Percentiles rank a stretch among this genome's conserved stretches.
Evolutionary conservation across 2,888 invertebrate genomes (phyloP).

Genomic region (Heteropelma amictum): DNA sequence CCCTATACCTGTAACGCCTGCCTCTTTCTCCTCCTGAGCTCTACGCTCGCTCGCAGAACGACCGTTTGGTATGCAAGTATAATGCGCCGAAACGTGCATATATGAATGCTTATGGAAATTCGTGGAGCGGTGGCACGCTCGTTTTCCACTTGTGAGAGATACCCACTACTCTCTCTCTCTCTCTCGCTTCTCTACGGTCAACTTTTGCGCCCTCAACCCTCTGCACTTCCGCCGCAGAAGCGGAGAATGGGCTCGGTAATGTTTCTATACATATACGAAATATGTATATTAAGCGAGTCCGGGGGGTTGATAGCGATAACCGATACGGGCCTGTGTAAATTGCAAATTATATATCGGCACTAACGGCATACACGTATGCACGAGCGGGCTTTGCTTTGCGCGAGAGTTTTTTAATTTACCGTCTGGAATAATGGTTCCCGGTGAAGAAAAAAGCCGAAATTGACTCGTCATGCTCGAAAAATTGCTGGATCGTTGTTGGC

Average conservation of each 20-base stretch:
- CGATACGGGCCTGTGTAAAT: slow-evolving; percentile 54
- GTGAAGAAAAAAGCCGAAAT: slow-evolving; percentile 12
- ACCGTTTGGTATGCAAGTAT: slow-evolving; percentile 72
- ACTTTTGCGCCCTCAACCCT: slow-evolving; percentile 28
- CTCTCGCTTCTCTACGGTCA: not conserved
- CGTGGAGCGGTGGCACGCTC: slow-evolving; percentile 68
- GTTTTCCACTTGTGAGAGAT: slow-evolving; percentile 61
- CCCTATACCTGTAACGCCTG: slow-evolving; percentile 22
- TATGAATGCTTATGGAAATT: slow-evolving; percentile 77
- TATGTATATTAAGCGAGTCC: not conserved
- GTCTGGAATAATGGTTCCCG: too few relatives aligned
- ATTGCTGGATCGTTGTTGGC: too few relatives aligned
- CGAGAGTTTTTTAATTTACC: too few relatives aligned
- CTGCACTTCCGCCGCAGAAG: slow-evolving; percentile 27
- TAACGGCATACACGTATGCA: not conserved
- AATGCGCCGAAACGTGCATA: slow-evolving; percentile 73
- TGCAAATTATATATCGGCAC: slow-evolving; percentile 53
- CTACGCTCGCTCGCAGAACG: too few relatives aligned
- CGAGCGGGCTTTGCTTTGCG: too few relatives aligned
- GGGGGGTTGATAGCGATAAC: slow-evolving; percentile 41
- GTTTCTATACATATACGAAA: not conserved
- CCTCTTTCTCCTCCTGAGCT: not conserved
- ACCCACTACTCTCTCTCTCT: not conserved
- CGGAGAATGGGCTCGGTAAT: slow-evolving; percentile 15
- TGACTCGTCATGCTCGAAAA: slow-evolving; percentile 43